Evolutionary conservation across 2,888 invertebrate genomes (phyloP).

Genomic region (Drepanosiphum platanoidis): DNA sequence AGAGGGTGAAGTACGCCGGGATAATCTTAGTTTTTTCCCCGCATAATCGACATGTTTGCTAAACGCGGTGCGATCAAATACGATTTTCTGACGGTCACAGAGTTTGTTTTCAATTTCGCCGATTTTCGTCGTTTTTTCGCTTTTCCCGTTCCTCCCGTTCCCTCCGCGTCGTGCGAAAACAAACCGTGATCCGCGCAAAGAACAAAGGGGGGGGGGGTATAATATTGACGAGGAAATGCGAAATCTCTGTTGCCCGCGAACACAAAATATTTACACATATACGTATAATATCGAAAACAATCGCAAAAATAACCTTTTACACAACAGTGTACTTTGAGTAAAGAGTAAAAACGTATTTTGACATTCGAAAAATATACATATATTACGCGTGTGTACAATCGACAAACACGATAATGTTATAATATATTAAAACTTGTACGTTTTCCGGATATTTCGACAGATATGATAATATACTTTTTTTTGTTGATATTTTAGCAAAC

Average conservation of each 20-base stretch:
- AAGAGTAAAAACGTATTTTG: no score
- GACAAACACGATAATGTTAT: no score
- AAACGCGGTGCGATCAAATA: slow-evolving; percentile 29
- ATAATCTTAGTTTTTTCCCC: neutral
- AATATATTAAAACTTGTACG: no score
- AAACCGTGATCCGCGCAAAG: neutral
- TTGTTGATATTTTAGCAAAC: no score
- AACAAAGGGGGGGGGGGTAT: neutral
- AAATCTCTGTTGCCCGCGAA: neutral
- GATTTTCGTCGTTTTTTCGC: neutral
- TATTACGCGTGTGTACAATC: no score
- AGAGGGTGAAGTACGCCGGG: neutral
- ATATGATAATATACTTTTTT: no score
- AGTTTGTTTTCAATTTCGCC: slow-evolving; percentile 32
- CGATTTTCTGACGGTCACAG: slow-evolving; percentile 24
- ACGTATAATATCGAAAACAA: neutral
- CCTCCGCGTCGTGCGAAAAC: neutral
- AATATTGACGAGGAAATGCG: neutral
- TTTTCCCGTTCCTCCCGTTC: no score
- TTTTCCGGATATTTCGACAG: no score
- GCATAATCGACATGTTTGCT: slow-evolving; percentile 39
- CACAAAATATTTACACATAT: neutral
- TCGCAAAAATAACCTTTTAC: no score
- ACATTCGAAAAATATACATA: no score
- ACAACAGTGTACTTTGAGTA: no score